These are phyloP conservation scores for Spinus pinus DNA, from an alignment of 2,797 vertebrate species.

Conservation along the genomic window DNA sequence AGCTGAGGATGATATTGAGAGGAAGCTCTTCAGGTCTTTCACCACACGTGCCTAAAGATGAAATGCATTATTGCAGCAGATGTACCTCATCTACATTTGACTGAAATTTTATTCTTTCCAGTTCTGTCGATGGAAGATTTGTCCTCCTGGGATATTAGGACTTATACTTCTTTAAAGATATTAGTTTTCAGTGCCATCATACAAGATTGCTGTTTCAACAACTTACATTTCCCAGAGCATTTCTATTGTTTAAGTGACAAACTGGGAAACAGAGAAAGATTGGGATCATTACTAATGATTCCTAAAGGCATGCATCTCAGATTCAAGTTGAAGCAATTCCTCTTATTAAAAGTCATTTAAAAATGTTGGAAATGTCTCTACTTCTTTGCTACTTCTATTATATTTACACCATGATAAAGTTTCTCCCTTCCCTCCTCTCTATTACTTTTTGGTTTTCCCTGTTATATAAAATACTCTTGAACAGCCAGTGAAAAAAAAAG, in stretches of 20 bases:
- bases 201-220: slow-evolving; percentile 23
- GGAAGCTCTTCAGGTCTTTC: slow-evolving; percentile 52
- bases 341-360: slow-evolving; percentile 24
- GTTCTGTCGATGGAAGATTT: slow-evolving; percentile 15
- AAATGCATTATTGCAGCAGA: slow-evolving; percentile 35
- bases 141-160: slow-evolving; percentile 24
- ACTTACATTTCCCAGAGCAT: neutral
- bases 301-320: slow-evolving; percentile 14
- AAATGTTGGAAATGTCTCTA: slow-evolving; percentile 44
- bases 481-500: neutral
- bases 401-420: neutral
- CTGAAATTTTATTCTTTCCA: slow-evolving; percentile 44
- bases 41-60: slow-evolving; percentile 3
- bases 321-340: neutral
- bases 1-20: slow-evolving; percentile 49
- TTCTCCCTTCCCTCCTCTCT: neutral
- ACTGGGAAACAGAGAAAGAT: slow-evolving; percentile 16
- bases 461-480: neutral
- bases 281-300: neutral
- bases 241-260: slow-evolving; percentile 35
- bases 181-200: slow-evolving; percentile 12
- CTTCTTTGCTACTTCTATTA: slow-evolving; percentile 5
- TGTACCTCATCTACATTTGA: slow-evolving; percentile 32
- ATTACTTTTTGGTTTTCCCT: neutral
- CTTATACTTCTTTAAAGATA: slow-evolving; percentile 12